Evolutionary conservation across 1,140 invertebrate species (phyloP).

Genomic region (Oncopodura yosiiana): DNA sequence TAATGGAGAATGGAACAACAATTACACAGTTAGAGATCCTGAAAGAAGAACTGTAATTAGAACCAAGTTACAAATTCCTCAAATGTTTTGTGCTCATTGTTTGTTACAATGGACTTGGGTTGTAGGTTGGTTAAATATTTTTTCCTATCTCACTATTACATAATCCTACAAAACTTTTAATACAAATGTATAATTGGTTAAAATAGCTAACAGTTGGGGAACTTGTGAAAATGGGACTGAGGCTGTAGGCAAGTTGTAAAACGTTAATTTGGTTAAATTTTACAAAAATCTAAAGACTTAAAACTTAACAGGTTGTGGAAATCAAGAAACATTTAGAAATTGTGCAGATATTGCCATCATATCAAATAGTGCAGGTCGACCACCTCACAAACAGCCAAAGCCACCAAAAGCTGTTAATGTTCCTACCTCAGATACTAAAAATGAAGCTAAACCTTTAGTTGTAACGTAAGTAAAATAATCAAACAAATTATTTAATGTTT

Average conservation of each 20-base stretch:
- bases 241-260: no score
- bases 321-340: conserved; percentile 75
- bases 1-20: conserved; percentile 44
- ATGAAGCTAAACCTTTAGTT: background rate
- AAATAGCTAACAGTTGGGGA: conserved; percentile 70
- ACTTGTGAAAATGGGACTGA: conserved; percentile 16
- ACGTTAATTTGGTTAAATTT: no score
- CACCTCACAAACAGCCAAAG: conserved; percentile 48
- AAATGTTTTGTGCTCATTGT: conserved; percentile 76
- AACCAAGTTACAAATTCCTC: conserved; percentile 65
- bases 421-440: background rate
- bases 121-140: conserved; percentile 52
- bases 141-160: background rate
- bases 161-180: background rate
- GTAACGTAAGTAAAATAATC: conserved; percentile 48
- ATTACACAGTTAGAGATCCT: conserved; percentile 55
- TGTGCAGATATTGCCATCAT: conserved; percentile 74
- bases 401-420: conserved; percentile 35
- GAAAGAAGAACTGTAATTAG: conserved; percentile 53
- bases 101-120: conserved; percentile 84
- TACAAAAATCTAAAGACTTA: conserved; percentile 68
- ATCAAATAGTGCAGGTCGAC: conserved; percentile 55
- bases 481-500: conserved; percentile 26
- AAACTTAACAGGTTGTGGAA: conserved; percentile 71
- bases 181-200: conserved; percentile 3